Conservation (phyloP, 2,888 invertebrate species). For the Hanleya hanleyi region DNA sequence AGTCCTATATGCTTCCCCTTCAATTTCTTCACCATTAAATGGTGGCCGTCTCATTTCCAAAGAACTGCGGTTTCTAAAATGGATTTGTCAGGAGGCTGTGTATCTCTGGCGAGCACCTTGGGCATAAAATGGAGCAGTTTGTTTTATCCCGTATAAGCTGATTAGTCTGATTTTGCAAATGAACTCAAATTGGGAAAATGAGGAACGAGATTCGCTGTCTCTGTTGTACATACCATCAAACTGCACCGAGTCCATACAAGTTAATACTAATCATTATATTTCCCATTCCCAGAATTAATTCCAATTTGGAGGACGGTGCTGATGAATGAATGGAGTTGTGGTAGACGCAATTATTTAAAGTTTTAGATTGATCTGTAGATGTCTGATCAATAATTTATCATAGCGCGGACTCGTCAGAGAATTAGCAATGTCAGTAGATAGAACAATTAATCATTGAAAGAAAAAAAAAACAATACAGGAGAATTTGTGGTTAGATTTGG, state of each 20-base stretch:
- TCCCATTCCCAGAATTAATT: too few relatives aligned
- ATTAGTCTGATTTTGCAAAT: constrained; percentile 10
- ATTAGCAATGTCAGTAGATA: neutral
- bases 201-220: neutral
- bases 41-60: neutral
- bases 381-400: neutral
- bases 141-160: constrained; percentile 8
- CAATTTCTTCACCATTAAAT: constrained; percentile 3
- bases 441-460: neutral
- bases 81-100: neutral
- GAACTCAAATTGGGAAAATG: constrained; percentile 2
- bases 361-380: neutral
- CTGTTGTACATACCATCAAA: too few relatives aligned
- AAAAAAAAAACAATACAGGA: neutral
- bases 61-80: neutral
- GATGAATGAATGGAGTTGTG: neutral
- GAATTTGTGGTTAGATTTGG: neutral
- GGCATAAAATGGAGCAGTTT: constrained; percentile 10
- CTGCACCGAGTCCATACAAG: too few relatives aligned
- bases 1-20: neutral
- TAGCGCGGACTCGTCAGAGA: neutral
- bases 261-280: too few relatives aligned
- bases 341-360: neutral
- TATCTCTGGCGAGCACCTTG: neutral
- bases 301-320: neutral